Evolutionary conservation across 2,797 vertebrate genomes (phyloP).

Genomic region (Brachyrhaphis roseni): DNA sequence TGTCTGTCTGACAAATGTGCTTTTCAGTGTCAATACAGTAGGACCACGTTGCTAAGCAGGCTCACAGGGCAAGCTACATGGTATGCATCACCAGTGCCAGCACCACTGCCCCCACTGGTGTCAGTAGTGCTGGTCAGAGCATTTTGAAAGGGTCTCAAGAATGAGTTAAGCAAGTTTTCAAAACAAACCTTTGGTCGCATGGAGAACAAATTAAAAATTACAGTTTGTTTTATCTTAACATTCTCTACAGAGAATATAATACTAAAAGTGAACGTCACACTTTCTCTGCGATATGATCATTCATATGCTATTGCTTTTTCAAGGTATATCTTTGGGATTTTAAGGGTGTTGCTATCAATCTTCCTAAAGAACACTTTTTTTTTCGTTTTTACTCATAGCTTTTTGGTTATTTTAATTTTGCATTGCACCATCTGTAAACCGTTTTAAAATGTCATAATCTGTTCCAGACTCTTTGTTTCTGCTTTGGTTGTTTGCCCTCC

Average conservation of each 20-base stretch:
- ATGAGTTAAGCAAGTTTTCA: not conserved
- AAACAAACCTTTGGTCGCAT: not conserved
- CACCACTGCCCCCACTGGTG: not conserved
- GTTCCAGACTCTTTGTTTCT: not conserved
- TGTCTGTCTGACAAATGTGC: conserved; percentile 22
- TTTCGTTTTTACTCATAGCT: not conserved
- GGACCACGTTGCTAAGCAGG: conserved; percentile 34
- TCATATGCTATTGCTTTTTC: not conserved
- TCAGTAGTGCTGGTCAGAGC: not conserved
- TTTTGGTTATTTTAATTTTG: not conserved
- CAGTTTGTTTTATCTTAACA: not conserved
- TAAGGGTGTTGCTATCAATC: not conserved
- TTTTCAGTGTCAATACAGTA: conserved; percentile 50
- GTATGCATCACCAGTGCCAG: no score
- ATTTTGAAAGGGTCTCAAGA: not conserved
- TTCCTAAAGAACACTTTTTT: not conserved
- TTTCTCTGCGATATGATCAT: not conserved
- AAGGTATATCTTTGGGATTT: not conserved
- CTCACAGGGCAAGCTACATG: conserved; percentile 29
- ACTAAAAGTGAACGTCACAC: not conserved
- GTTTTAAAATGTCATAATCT: not conserved
- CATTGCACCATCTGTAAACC: not conserved
- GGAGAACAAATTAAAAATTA: not conserved
- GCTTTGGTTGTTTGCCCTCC: not conserved
- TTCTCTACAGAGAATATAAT: not conserved